Base-by-base conservation (phyloP, 2,797 vertebrate genomes). In the Amniataba percoides region DNA sequence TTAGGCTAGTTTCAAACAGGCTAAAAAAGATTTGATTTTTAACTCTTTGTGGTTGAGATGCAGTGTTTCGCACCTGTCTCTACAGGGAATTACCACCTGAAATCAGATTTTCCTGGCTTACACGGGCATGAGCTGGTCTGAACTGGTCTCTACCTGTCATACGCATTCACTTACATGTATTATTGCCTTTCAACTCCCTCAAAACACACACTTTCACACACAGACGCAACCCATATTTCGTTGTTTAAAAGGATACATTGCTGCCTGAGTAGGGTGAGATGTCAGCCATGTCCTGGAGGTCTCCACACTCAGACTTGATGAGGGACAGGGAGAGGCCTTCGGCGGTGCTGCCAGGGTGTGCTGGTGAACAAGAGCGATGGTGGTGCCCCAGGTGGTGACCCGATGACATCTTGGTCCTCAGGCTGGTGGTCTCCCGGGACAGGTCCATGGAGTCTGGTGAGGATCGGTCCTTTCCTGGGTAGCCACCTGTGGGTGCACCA, bases 351-450 rank as follows among this genome's bases (percentile, higher is more conserved):
- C 97, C 97, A 8, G 97, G 95, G 89, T 98, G 97, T 63, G 95
- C 96, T 13, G 98, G 98, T 21, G 98, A 99, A 90, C 96, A 97
- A 65, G 97, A 97, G 46, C 96, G 97, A 86, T 98, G 97, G 92
- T 97, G 97, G 93, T 97, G 96, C 16, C 76, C 87, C 69, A 93
- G 42, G 82, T 94, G 93, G 71, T 99, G 97, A 85, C 96, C 96
- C 0, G 97, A 97, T 0, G 97, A 94, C 97, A 99, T 99, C 97
- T 99, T 99, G 96, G 98, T 99, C 94, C 97, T 96, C 95, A 99
- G 95, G 93, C 97, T 97, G 77, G 96, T 97, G 63, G 96, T 98
- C 92, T 99, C 98, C 89, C 98, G 93, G 71, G 98, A 98, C 87
- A 99, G 95, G 95, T 99, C 98, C 83, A 99, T 96, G 90, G 97